These are phyloP conservation scores for Ptychodera flava DNA, from an alignment of 35 echinoderm and acorn worm species.

Conservation along the genomic window DNA sequence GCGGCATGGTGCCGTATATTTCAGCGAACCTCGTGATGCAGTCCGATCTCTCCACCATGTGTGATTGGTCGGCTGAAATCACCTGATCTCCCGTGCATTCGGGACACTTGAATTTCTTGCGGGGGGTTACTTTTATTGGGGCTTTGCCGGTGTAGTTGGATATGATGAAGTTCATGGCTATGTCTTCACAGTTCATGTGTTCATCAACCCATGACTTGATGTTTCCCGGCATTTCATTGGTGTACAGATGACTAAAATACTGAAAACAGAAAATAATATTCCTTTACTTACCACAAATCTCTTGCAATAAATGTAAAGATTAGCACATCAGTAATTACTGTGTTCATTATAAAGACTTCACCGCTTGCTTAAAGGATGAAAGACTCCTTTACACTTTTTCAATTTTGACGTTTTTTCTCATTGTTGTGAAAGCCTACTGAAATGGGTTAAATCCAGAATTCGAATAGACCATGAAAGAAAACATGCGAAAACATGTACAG, in stretches of 20 bases:
- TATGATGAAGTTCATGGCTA: constrained; percentile 96
- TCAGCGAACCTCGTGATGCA: constrained; percentile 80
- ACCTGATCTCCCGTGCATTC: constrained; percentile 75
- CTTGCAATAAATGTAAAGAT: no score
- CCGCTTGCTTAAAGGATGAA: no score
- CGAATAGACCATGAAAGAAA: no score
- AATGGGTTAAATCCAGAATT: no score
- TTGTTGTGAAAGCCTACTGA: no score
- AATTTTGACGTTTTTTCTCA: no score
- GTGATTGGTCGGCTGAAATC: constrained; percentile 84
- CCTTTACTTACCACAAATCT: no score
- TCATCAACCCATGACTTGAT: constrained; percentile 94
- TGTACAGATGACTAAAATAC: constrained; percentile 96
- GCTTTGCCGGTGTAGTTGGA: constrained; percentile 87
- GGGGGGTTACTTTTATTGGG: constrained; percentile 94
- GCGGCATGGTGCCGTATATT: constrained; percentile 80
- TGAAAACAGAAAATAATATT: constrained; percentile 28
- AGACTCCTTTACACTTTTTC: no score
- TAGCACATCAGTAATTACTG: no score
- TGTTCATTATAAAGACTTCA: no score
- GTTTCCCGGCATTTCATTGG: constrained; percentile 73
- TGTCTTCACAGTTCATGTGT: constrained; percentile 99
- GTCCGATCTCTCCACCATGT: constrained; percentile 94
- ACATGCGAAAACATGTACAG: no score
- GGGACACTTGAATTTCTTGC: constrained; percentile 98